Evolutionary conservation across 2,888 invertebrate species (phyloP), one percentile per base, ranked within the genome.

Genomic region (Cynaeus angustus): DNA sequence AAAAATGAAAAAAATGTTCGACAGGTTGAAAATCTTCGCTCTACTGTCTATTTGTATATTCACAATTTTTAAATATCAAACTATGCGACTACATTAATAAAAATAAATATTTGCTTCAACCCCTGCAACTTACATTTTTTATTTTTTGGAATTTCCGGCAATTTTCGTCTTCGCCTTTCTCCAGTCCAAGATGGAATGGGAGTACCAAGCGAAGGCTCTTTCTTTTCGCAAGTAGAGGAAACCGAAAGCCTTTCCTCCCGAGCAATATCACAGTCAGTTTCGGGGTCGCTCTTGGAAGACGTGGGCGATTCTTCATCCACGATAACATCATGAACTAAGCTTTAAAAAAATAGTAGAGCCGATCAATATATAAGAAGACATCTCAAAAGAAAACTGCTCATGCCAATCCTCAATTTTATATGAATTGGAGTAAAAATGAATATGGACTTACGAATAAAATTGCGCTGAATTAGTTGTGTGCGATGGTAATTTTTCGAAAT

Each of bases 111-210:
- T 21, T 21, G 21, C 4, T 21, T 21, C 4, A 21, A 21, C 21
- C 21, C 2, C 21, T 21, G 1, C 2, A 13, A 61, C 91, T 91
- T 85, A 94, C 94, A 90, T 90, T 94, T 94, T 84, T 93, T 93
- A 80, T 93, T 92, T 84, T 95, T 95, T 3, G 96, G 96, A 78
- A 96, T 95, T 86, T 96, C 95, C 33, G 96, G 96, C 21, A 96
- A 87, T 86, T 94, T 94, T 86, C 96, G 88, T 78, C 96, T 88
- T 80, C 93, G 89, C 73, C 94, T 87, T 82, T 93, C 91, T 8
- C 82, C 73, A 75, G 76, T 74, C 80, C 79, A 79, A 50, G 75
- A 75, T 66, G 74, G 76, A 58, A 74, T 65, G 67, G 74, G 72
- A 37, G 72, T 68, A 12, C 67, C 67, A 53, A 66, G 58, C 16